Conservation (phyloP, 2,888 invertebrate genomes). For the Slavum lentiscoides region DNA sequence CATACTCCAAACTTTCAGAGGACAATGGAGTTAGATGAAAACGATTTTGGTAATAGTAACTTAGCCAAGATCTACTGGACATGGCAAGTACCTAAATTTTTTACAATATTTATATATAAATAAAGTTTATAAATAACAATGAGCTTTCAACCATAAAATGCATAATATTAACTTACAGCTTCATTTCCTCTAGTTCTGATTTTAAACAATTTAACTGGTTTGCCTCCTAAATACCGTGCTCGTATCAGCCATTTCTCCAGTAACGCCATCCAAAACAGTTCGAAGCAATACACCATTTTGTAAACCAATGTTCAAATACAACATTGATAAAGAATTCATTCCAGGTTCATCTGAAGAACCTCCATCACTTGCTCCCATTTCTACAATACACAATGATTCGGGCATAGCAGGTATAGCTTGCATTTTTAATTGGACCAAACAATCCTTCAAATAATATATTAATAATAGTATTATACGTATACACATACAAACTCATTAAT, state of each 20-base stretch:
- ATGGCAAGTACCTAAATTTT: constrained; percentile 76
- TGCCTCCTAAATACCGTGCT: constrained; percentile 92
- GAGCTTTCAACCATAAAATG: neutral
- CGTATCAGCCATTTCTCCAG: constrained; percentile 96
- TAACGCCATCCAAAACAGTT: constrained; percentile 92
- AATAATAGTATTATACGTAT: neutral
- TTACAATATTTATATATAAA: neutral
- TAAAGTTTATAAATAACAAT: no score
- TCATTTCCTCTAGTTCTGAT: constrained; percentile 95
- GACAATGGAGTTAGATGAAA: constrained; percentile 94
- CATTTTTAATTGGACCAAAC: constrained; percentile 92
- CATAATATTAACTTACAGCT: constrained; percentile 65
- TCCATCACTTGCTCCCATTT: constrained; percentile 70
- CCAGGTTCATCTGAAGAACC: constrained; percentile 64
- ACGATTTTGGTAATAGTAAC: constrained; percentile 96
- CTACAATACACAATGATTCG: constrained; percentile 95
- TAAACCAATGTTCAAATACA: constrained; percentile 95
- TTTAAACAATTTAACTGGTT: constrained; percentile 94
- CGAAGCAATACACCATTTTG: constrained; percentile 94
- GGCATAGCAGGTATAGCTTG: constrained; percentile 94
- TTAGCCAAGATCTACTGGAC: constrained; percentile 96
- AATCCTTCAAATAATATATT: constrained; percentile 68
- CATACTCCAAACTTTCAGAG: constrained; percentile 95
- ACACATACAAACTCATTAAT: neutral
- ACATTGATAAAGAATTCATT: constrained; percentile 68